Evolutionary conservation across 2,888 invertebrate species (phyloP), one percentile per base, ranked within the genome.

Genomic region (Nudaria mundana): DNA sequence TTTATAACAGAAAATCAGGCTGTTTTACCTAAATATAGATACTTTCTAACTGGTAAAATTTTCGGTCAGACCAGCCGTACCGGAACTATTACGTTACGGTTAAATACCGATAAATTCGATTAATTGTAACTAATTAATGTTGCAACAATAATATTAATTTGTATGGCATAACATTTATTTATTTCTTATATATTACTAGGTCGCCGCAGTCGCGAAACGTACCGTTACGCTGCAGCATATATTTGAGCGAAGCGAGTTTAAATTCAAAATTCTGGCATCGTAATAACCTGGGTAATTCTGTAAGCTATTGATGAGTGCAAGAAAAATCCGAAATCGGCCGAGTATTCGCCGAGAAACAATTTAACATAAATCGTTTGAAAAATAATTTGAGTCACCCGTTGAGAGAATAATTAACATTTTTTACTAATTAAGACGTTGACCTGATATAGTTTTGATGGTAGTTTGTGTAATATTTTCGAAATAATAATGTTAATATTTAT

Each of bases 41-140:
- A 66, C 73, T 74, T 76, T 76, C 72, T 71, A 71, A 60, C 46
- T 40, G 30, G 30, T 44, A 3, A 4, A 12, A 31, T 47, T 52
- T 48, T 58, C 33, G 37, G 52, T 8, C 30, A 14, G 44, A 49
- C 44, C 25, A 30, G 48, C 23, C 12, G 1, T 12, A 39, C 29
- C 22, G 30, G 43, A 45, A 47, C 37, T 29, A 30, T 36, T 45
- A 20, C 22, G 26, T 18, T 12, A 15, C 23, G 18, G 18, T 7
- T 8, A n/a, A 13, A 3, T 23, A 11, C 10, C 20, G 6, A 20
- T 20, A 2, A 29, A 39, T 29, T 43, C 24, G 30, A 41, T 44
- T 47, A 36, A 38, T 28, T 22, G 35, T 38, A 25, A 25, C 31
- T 30, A 37, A 26, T 20, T 30, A 32, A 23, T 16, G 29, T 30